These are phyloP conservation scores for Notospermus geniculatus DNA, from an alignment of 1,140 invertebrate genomes.

Conservation along the genomic window DNA sequence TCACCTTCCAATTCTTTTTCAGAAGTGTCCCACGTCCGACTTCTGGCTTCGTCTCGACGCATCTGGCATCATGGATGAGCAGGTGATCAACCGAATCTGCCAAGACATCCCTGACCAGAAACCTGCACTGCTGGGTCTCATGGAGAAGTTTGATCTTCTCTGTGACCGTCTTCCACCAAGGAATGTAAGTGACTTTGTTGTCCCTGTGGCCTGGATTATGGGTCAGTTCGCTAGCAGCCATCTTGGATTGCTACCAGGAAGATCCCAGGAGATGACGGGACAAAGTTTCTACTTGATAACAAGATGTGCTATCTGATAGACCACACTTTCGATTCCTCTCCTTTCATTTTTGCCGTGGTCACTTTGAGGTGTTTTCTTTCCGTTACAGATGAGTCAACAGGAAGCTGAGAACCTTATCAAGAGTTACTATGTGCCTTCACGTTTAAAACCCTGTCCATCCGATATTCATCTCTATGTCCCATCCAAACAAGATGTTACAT, in stretches of 20 bases:
- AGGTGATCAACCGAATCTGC: constrained; percentile 43
- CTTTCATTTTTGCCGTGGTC: no score
- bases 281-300: no score
- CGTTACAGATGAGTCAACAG: not conserved
- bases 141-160: constrained; percentile 53
- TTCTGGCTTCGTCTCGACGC: constrained; percentile 39
- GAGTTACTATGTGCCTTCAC: constrained; percentile 41
- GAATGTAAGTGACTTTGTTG: constrained; percentile 15
- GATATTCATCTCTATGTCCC: constrained; percentile 30
- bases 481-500: constrained; percentile 33
- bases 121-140: constrained; percentile 41
- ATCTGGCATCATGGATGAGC: constrained; percentile 44
- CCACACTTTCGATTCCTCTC: no score
- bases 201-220: no score
- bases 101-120: constrained; percentile 40
- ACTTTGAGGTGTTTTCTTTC: no score
- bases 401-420: constrained; percentile 4
- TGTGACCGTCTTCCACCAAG: constrained; percentile 27
- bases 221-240: no score
- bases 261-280: no score
- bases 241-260: no score
- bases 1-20: constrained; percentile 5
- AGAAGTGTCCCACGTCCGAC: constrained; percentile 41
- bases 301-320: no score
- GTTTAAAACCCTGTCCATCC: constrained; percentile 24